Evolutionary conservation across 1,140 invertebrate species (phyloP).

Genomic region (Hycleus cichorii): DNA sequence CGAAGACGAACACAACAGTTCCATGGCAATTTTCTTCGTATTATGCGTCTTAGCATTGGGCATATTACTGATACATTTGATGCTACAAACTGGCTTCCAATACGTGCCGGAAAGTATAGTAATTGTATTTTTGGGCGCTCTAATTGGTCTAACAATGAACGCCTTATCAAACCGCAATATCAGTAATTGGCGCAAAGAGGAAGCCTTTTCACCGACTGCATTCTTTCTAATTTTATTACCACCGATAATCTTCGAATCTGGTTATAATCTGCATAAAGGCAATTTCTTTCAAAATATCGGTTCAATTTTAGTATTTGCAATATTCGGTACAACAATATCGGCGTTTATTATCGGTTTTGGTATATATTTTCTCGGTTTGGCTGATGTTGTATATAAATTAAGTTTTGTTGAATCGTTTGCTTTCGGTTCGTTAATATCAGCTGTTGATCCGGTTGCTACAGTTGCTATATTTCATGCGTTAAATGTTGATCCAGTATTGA

Average conservation of each 20-base stretch:
- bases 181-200: conserved; percentile 91
- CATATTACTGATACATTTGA: conserved; percentile 87
- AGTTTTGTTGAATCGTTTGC: conserved; percentile 96
- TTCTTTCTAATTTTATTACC: conserved; percentile 96
- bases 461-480: conserved; percentile 97
- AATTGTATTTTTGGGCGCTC: conserved; percentile 89
- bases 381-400: conserved; percentile 81
- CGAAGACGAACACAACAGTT: conserved; percentile 92
- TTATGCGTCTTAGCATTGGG: conserved; percentile 86
- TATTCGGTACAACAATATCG: conserved; percentile 92
- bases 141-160: conserved; percentile 87
- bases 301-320: conserved; percentile 90
- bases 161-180: conserved; percentile 84
- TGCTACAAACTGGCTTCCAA: conserved; percentile 92
- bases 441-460: conserved; percentile 96
- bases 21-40: conserved; percentile 95
- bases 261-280: conserved; percentile 97
- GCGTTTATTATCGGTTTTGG: conserved; percentile 91
- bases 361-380: conserved; percentile 86
- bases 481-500: conserved; percentile 90
- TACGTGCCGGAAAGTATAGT: conserved; percentile 96
- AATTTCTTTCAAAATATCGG: conserved; percentile 99
- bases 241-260: conserved; percentile 98
- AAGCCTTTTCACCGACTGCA: conserved; percentile 93
- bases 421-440: conserved; percentile 96